phyloP scores from a whole-genome alignment of 2,888 invertebrate species.

The Drosophila nr. fundita region DNA sequence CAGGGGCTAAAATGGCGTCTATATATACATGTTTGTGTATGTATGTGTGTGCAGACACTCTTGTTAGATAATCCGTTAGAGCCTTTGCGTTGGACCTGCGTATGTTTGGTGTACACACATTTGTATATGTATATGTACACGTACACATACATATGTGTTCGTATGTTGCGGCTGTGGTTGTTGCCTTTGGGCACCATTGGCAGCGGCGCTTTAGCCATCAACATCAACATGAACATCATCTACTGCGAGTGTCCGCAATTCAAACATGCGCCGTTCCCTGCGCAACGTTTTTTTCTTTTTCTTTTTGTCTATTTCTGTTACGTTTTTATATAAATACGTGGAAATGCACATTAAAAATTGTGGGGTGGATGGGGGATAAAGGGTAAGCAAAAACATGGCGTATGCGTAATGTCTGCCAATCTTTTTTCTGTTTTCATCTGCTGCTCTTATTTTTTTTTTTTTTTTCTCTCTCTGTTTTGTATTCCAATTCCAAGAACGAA shows the following conservation, averaged over 20 bases:
- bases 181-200: conserved; percentile 41
- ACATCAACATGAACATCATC: conserved; percentile 16
- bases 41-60: neutral
- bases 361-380: neutral
- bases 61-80: conserved; percentile 46
- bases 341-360: conserved; percentile 2
- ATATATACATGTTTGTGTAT: conserved; percentile 1
- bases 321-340: neutral
- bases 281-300: conserved; percentile 34
- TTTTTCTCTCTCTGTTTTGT: conserved; percentile 2
- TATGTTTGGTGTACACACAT: neutral
- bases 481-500: conserved; percentile 46
- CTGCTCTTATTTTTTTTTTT: conserved; percentile 14
- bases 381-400: conserved; percentile 37
- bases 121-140: neutral
- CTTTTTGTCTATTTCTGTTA: neutral
- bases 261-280: conserved; percentile 87
- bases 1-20: conserved; percentile 38
- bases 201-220: conserved; percentile 65
- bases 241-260: conserved; percentile 81
- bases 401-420: conserved; percentile 53
- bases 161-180: neutral
- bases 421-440: conserved; percentile 31
- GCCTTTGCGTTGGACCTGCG: conserved; percentile 22
- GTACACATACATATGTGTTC: neutral